These are phyloP conservation scores for Xenopus tropicalis DNA, from an alignment of 2,113 vertebrate genomes.

Conservation along the genomic window UCB_Xtro_10.0 CM004443.2:80533001-80533500, in stretches of 20 bases:
- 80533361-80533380: too few relatives aligned
- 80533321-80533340: too few relatives aligned
- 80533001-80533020: slow-evolving; percentile 91
- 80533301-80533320: too few relatives aligned
- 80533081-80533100: slow-evolving; percentile 86
- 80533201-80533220: too few relatives aligned
- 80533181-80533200: neutral
- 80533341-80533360: too few relatives aligned
- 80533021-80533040: slow-evolving; percentile 91
- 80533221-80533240: neutral
- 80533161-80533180: neutral
- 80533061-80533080: slow-evolving; percentile 95
- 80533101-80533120: slow-evolving; percentile 87
- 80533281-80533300: too few relatives aligned
- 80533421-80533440: too few relatives aligned
- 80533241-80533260: fast-evolving
- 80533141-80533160: neutral
- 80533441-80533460: too few relatives aligned
- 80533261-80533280: neutral
- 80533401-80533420: too few relatives aligned
- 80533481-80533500: too few relatives aligned
- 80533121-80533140: neutral
- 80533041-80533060: slow-evolving; percentile 92
- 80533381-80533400: too few relatives aligned
- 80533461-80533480: too few relatives aligned